These are phyloP conservation scores for Dromius quadrimaculatus DNA, from an alignment of 2,888 invertebrate species.

Conservation along the genomic window DNA sequence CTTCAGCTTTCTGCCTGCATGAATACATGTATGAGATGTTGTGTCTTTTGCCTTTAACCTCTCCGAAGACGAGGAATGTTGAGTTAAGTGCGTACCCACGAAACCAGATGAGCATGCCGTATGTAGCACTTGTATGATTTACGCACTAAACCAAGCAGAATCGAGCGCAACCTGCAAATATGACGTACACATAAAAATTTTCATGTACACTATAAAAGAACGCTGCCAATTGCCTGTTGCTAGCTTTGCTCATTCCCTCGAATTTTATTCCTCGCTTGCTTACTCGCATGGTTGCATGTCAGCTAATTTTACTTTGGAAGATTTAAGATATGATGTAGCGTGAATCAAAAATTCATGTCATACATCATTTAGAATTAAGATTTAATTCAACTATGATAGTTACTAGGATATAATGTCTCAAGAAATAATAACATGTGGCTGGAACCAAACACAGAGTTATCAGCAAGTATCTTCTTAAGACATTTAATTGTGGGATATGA, in stretches of 20 bases:
- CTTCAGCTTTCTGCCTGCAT: constrained; percentile 50
- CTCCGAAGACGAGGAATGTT: background rate
- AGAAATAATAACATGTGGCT: too few relatives aligned
- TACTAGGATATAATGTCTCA: too few relatives aligned
- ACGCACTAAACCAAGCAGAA: constrained; percentile 15
- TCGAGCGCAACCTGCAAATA: background rate
- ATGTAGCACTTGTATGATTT: background rate
- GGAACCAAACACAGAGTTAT: too few relatives aligned
- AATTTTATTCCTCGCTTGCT: too few relatives aligned
- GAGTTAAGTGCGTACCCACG: background rate
- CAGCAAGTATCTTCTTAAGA: too few relatives aligned
- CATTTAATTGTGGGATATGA: too few relatives aligned
- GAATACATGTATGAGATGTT: constrained; percentile 57
- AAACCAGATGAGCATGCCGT: too few relatives aligned
- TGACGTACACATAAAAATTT: constrained; percentile 8
- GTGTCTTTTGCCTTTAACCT: background rate
- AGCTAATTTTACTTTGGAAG: background rate
- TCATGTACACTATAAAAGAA: background rate
- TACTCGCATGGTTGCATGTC: background rate
- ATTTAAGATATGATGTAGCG: background rate
- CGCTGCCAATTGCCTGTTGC: background rate
- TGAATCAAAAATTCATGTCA: background rate
- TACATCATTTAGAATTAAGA: background rate
- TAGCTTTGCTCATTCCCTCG: too few relatives aligned
- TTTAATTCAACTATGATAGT: too few relatives aligned